Conservation (phyloP, 1,140 invertebrate species). For the Drosophila jambulina region DNA sequence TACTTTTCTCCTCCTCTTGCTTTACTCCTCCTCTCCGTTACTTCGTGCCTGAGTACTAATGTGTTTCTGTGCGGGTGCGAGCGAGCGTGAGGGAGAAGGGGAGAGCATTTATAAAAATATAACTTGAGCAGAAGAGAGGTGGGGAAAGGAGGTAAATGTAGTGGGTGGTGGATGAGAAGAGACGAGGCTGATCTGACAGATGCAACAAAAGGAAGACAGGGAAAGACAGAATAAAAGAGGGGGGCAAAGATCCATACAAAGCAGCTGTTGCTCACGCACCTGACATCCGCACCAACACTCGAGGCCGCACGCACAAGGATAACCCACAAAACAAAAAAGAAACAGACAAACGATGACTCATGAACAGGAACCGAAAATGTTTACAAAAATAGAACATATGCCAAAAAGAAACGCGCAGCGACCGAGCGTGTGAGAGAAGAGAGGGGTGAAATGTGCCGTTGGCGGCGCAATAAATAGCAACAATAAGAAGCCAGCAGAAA, state of each 20-base stretch:
- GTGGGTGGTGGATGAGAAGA: constrained; percentile 12
- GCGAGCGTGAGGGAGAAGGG: constrained; percentile 16
- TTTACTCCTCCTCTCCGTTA: constrained; percentile 33
- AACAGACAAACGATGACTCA: constrained; percentile 67
- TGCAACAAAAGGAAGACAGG: constrained; percentile 18
- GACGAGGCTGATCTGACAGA: constrained; percentile 27
- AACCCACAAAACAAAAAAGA: constrained; percentile 44
- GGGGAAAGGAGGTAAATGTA: constrained; percentile 6
- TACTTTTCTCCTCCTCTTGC: constrained; percentile 44
- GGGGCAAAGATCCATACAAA: constrained; percentile 13
- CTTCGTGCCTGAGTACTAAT: constrained; percentile 81
- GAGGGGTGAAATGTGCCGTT: constrained; percentile 49
- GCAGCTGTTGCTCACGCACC: constrained; percentile 74
- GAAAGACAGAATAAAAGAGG: neutral
- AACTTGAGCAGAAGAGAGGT: constrained; percentile 38
- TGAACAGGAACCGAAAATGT: constrained; percentile 72
- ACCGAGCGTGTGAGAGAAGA: constrained; percentile 4
- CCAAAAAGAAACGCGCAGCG: constrained; percentile 51
- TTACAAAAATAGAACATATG: constrained; percentile 81
- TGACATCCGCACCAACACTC: constrained; percentile 58
- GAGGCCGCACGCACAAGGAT: constrained; percentile 77
- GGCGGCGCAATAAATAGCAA: constrained; percentile 76
- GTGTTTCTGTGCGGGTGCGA: constrained; percentile 62
- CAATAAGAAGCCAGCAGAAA: constrained; percentile 74
- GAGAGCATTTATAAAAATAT: constrained; percentile 71